Base-by-base conservation (phyloP, 2,797 vertebrate genomes). In the Mormyrus proboscirostris region DNA sequence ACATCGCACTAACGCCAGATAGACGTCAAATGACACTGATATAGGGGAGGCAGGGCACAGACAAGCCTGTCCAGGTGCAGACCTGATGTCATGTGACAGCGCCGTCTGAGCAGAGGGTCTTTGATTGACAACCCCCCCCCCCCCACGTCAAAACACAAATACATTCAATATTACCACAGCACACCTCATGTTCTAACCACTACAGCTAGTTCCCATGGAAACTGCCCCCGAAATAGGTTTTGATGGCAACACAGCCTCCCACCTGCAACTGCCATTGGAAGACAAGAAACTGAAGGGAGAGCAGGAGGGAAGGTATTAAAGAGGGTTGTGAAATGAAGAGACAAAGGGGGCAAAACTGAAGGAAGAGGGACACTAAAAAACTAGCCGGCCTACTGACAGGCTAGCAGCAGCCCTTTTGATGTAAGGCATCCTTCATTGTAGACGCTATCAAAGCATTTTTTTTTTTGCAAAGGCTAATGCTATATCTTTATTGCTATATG, bases 161-260 rank as follows among this genome's bases (percentile, higher is more conserved):
- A 50, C 8, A 25, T 38, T 55, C 86, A 69, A 88, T n/a, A 88
- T 88, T 47, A 65, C 55, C 88, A 89, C 88, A 33, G 25, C 41
- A n/a, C 10, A 44, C 55, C 47, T 69, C 55, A 19, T 59, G 88
- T 59, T 89, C 65, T 29, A 51, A 89, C 79, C 38, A 33, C 57
- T 86, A 69, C 55, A 89, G 82, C 88, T 89, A 83, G 88, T 89
- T 89, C 82, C 88, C 88, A 89, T 89, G 88, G 88, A 89, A 89
- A 89, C 88, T 86, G 57, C 88, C 88, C 79, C 88, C 57, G 51
- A 89, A 89, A 86, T 65, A 86, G 82, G 79, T 89, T 57, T 62
- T 49, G 79, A 84, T 59, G 79, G 57, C 79, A 82, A 88, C 73
- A 41, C 73, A 55, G 51, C 69, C 88, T 82, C 73, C 88, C 88